Percentiles rank a stretch among this genome's conserved stretches.
Evolutionary conservation across 2,113 vertebrate species (phyloP).

Genomic region (Lagopus leucura): DNA sequence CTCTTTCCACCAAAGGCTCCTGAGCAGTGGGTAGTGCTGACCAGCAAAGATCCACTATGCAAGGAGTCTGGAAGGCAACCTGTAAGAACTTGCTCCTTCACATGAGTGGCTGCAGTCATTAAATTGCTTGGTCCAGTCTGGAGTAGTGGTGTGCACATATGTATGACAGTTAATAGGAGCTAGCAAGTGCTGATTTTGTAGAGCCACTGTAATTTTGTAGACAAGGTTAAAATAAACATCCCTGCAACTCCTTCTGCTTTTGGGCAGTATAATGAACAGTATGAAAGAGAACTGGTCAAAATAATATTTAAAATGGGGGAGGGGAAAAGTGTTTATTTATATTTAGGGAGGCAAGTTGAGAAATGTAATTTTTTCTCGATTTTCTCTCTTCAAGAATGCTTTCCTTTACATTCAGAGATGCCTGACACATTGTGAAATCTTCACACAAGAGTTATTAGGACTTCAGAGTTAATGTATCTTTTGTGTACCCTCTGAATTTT

Average conservation of each 20-base stretch:
- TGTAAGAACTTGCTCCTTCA: background rate
- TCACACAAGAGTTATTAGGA: background rate
- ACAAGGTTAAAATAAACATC: background rate
- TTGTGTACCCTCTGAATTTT: background rate
- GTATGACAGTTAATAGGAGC: background rate
- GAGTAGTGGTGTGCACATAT: background rate
- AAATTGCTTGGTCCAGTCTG: background rate
- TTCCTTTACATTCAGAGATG: background rate
- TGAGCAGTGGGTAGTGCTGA: background rate
- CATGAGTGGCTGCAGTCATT: background rate
- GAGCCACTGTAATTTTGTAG: background rate
- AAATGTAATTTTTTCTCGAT: background rate
- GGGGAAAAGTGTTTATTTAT: background rate
- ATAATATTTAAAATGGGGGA: background rate
- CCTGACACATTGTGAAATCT: background rate
- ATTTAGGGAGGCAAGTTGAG: background rate
- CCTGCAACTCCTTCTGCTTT: background rate
- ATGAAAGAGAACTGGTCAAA: constrained; percentile 20
- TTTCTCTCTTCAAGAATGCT: background rate
- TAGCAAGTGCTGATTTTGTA: background rate
- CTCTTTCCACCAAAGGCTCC: background rate
- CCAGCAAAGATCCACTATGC: background rate
- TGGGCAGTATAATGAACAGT: background rate
- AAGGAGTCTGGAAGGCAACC: no score
- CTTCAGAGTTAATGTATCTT: fast-evolving